These are phyloP conservation scores for Miltochrista miniata DNA, from an alignment of 2,888 invertebrate genomes.

Conservation along the genomic window DNA sequence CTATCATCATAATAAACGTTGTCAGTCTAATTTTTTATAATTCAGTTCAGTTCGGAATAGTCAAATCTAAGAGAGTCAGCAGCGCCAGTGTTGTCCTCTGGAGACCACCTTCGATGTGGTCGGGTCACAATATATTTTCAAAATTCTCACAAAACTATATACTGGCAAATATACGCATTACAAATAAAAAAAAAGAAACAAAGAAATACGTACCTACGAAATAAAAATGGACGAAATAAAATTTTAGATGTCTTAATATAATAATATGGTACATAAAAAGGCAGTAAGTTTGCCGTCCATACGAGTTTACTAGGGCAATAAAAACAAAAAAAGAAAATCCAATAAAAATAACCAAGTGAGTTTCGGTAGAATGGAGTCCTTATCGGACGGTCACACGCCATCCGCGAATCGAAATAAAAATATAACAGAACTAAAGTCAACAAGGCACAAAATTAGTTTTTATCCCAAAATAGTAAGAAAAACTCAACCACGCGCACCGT, in stretches of 20 bases:
- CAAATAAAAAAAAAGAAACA: too few relatives aligned
- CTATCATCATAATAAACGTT: too few relatives aligned
- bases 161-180: background rate
- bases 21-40: too few relatives aligned
- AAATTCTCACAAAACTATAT: too few relatives aligned
- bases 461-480: slow-evolving; percentile 68
- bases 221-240: too few relatives aligned
- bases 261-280: background rate
- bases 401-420: slow-evolving; percentile 63
- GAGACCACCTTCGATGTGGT: too few relatives aligned
- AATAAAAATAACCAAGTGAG: slow-evolving; percentile 45
- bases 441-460: slow-evolving; percentile 80
- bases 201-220: too few relatives aligned
- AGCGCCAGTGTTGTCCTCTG: too few relatives aligned
- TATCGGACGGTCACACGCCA: slow-evolving; percentile 49
- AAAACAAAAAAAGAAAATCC: slow-evolving; percentile 29
- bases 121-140: too few relatives aligned
- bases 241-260: background rate
- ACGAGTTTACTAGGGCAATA: background rate
- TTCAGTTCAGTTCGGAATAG: too few relatives aligned
- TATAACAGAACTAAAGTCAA: slow-evolving; percentile 71
- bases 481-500: slow-evolving; percentile 54
- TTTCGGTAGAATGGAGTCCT: slow-evolving; percentile 38
- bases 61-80: too few relatives aligned
- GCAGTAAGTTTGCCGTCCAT: slow-evolving; percentile 1